Evolutionary conservation across 2,797 vertebrate genomes (phyloP).

Genomic region (Muraenolepis orangiensis): DNA sequence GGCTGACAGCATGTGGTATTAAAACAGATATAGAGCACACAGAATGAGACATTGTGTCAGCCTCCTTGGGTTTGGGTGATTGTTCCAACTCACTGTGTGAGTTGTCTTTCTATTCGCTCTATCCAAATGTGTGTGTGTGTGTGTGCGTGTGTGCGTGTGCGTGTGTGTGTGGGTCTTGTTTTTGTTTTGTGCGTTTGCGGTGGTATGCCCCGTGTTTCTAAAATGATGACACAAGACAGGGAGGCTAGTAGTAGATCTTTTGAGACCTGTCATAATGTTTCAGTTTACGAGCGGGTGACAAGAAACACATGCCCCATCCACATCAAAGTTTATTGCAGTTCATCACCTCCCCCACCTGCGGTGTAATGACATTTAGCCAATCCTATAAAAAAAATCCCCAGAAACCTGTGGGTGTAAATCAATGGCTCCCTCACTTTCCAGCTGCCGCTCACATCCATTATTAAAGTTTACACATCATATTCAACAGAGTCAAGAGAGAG

Average conservation of each 20-base stretch:
- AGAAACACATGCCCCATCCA: constrained; percentile 68
- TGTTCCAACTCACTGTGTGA: not conserved
- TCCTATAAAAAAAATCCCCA: constrained; percentile 79
- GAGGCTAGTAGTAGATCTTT: constrained; percentile 60
- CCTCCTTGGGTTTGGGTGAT: not conserved
- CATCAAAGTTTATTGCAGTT: constrained; percentile 80
- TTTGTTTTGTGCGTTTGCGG: not conserved
- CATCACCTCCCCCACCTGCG: constrained; percentile 75
- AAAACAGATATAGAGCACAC: not conserved
- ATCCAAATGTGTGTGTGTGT: not conserved
- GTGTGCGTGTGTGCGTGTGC: not conserved
- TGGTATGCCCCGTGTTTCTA: constrained; percentile 31
- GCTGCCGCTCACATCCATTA: constrained; percentile 75
- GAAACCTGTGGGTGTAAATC: constrained; percentile 78
- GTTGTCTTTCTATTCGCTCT: not conserved
- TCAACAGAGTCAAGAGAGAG: constrained; percentile 49
- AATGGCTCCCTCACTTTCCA: constrained; percentile 71
- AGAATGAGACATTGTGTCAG: not conserved
- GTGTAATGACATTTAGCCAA: constrained; percentile 81
- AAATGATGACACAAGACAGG: constrained; percentile 59
- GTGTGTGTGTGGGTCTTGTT: too few species aligned
- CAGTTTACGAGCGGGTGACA: constrained; percentile 70
- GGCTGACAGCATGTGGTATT: not conserved
- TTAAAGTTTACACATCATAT: constrained; percentile 74
- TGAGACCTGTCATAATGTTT: constrained; percentile 67